Percentiles rank a stretch among this genome's conserved stretches.
phyloP scores from a whole-genome alignment of 2,113 vertebrate genomes.

The Anolis carolinensis region DNA sequence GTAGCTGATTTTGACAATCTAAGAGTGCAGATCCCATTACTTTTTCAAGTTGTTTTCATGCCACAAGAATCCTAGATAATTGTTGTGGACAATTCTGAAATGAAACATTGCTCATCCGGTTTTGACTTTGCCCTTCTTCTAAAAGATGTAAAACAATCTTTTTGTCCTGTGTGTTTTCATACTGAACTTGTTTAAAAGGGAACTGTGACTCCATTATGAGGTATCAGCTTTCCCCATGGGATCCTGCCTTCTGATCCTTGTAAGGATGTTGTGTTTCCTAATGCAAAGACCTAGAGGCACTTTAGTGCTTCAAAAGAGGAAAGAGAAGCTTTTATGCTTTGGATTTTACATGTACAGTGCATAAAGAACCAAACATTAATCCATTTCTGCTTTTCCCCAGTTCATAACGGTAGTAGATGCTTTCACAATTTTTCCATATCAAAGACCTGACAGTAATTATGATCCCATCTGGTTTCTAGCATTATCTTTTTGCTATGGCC shows the following conservation, averaged over 20 bases:
- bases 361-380: constrained; percentile 44
- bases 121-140: constrained; percentile 40
- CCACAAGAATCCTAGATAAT: background rate
- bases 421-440: constrained; percentile 37
- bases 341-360: constrained; percentile 54
- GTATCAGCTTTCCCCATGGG: constrained; percentile 52
- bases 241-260: constrained; percentile 60
- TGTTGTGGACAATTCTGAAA: constrained; percentile 20
- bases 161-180: constrained; percentile 44
- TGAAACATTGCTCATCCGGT: constrained; percentile 20
- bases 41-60: background rate
- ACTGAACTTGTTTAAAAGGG: constrained; percentile 40
- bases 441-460: background rate
- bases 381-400: constrained; percentile 53
- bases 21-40: no score
- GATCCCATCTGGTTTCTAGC: background rate
- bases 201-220: constrained; percentile 24
- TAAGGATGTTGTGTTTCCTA: constrained; percentile 57
- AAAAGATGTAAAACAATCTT: constrained; percentile 32
- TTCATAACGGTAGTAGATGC: constrained; percentile 44
- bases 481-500: background rate
- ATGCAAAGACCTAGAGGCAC: constrained; percentile 69
- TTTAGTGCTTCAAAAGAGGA: constrained; percentile 60
- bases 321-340: constrained; percentile 57
- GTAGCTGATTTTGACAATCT: background rate